These are phyloP conservation scores for Rapana venosa DNA, from an alignment of 2,888 invertebrate species.

Conservation along the genomic window DNA sequence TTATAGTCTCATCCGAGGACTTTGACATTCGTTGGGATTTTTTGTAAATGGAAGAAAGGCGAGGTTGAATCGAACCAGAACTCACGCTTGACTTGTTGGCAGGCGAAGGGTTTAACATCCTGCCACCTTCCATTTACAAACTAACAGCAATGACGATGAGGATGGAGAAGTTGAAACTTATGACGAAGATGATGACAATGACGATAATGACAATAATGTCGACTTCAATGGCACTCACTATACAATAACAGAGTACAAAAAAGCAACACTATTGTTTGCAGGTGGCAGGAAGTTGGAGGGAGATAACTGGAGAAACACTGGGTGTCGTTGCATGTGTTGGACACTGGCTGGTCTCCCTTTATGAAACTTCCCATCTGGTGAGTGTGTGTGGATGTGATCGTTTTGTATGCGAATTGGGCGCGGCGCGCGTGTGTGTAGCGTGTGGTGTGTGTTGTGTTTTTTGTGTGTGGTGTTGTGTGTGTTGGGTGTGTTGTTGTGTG, in stretches of 20 bases:
- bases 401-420: neutral
- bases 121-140: too few species aligned
- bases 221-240: neutral
- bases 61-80: too few species aligned
- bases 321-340: too few species aligned
- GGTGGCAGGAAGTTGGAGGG: neutral
- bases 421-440: neutral
- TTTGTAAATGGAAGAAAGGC: too few species aligned
- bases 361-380: too few species aligned
- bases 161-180: neutral
- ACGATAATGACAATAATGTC: neutral
- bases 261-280: neutral
- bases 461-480: slow-evolving; percentile 2
- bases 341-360: too few species aligned
- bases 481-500: slow-evolving; percentile 4
- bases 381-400: neutral
- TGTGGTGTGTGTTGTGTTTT: neutral
- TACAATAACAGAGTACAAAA: too few species aligned
- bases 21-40: too few species aligned
- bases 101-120: too few species aligned
- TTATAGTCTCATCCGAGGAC: too few species aligned
- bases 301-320: too few species aligned
- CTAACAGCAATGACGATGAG: neutral
- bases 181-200: neutral
- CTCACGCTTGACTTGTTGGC: too few species aligned